Conservation (phyloP, 92 coral and sea anemone genomes). For the Isaurus tuberculatus region DNA sequence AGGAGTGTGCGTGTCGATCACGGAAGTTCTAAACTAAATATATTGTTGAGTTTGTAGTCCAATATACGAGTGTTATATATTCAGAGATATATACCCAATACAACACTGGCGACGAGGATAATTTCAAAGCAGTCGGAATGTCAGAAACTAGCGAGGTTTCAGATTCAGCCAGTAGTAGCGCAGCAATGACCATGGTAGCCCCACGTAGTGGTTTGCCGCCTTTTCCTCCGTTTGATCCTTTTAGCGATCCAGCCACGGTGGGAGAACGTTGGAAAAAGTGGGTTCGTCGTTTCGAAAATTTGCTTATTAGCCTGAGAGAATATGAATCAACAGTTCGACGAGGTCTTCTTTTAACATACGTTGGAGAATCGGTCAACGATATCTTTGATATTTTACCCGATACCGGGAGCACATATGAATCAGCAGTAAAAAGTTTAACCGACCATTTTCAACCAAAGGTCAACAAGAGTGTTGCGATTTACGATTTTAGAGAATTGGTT, state of each 20-base stretch:
- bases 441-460: conserved; percentile 18
- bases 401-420: conserved; percentile 37
- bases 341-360: conserved; percentile 64
- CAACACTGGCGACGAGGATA: conserved; percentile 24
- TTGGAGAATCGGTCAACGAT: conserved; percentile 63
- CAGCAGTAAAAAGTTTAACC: conserved; percentile 31
- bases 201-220: conserved; percentile 63
- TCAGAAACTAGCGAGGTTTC: conserved; percentile 13
- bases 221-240: conserved; percentile 63
- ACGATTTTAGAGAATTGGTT: conserved; percentile 46
- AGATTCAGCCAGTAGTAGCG: conserved; percentile 12
- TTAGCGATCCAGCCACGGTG: conserved; percentile 52
- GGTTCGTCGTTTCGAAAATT: conserved; percentile 56
- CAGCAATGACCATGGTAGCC: conserved; percentile 31
- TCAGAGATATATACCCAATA: conserved; percentile 1
- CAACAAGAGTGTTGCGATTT: conserved; percentile 54
- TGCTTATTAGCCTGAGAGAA: conserved; percentile 56
- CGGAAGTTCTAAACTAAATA: not conserved
- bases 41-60: not conserved
- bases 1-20: not conserved
- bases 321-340: conserved; percentile 58
- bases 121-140: not conserved
- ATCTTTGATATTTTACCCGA: conserved; percentile 51
- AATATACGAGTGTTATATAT: not conserved
- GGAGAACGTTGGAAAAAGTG: conserved; percentile 60